A percentile compares a stretch with the other conserved stretches of the same genome.
These are phyloP conservation scores for Steatocranus sp. DNA, from an alignment of 2,797 vertebrate species.

Conservation along the genomic window DNA sequence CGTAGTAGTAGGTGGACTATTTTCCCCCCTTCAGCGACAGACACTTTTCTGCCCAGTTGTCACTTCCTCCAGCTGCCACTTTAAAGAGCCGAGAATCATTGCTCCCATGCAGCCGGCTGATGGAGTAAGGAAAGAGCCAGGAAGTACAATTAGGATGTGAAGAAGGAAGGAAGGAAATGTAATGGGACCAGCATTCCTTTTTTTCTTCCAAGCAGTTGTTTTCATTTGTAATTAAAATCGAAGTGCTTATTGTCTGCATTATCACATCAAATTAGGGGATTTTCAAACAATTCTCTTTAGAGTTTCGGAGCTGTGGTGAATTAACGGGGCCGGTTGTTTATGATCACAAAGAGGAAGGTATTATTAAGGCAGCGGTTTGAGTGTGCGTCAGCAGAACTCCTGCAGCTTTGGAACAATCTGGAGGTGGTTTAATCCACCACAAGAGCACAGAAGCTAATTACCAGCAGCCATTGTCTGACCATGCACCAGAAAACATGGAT, in stretches of 20 bases:
- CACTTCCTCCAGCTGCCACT: constrained; percentile 65
- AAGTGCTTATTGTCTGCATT: not conserved
- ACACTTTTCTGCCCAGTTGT: constrained; percentile 45
- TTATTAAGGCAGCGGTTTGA: constrained; percentile 33
- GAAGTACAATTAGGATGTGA: constrained; percentile 49
- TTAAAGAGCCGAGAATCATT: constrained; percentile 18
- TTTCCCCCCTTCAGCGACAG: constrained; percentile 19
- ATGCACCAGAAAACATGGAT: constrained; percentile 29
- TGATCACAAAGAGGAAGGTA: constrained; percentile 22
- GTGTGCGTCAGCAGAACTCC: constrained; percentile 48
- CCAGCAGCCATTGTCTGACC: constrained; percentile 46
- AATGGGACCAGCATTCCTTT: constrained; percentile 25
- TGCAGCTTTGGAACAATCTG: constrained; percentile 43
- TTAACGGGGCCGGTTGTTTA: constrained; percentile 3
- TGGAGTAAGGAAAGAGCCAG: constrained; percentile 37
- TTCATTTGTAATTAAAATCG: not conserved
- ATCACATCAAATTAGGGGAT: not conserved
- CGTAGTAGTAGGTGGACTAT: constrained; percentile 19
- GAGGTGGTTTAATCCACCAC: constrained; percentile 58
- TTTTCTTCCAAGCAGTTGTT: not conserved
- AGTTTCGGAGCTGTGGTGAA: not conserved
- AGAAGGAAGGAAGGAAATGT: constrained; percentile 40
- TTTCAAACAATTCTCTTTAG: constrained; percentile 6
- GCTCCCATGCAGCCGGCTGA: not conserved
- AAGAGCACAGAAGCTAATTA: constrained; percentile 47